Evolutionary conservation across 2,113 vertebrate species (phyloP).

Genomic region (Archilochus colubris): DNA sequence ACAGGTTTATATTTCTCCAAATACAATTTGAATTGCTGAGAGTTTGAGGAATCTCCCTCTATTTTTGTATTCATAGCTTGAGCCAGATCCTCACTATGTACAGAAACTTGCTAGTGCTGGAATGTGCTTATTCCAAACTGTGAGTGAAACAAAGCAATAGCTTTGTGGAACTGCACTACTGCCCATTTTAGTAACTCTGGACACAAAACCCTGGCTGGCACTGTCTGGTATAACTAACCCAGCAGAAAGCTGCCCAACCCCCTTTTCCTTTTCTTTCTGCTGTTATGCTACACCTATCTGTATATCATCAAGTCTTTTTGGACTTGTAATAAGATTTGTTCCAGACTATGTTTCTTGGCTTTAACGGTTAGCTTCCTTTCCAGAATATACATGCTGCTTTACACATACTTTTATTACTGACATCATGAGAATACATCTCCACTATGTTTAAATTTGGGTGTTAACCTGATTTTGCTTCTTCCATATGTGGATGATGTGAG

Average conservation of each 20-base stretch:
- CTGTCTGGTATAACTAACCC: neutral
- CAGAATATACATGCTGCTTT: slow-evolving; percentile 77
- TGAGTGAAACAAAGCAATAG: neutral
- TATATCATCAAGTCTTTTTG: slow-evolving; percentile 70
- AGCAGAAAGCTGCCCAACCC: neutral
- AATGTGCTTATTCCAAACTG: neutral
- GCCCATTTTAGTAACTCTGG: slow-evolving; percentile 20
- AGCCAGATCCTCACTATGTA: slow-evolving; percentile 11
- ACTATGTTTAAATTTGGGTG: slow-evolving; percentile 75
- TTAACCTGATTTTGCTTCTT: slow-evolving; percentile 69
- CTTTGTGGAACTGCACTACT: neutral
- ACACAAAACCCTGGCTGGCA: slow-evolving; percentile 43
- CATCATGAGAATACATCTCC: slow-evolving; percentile 78
- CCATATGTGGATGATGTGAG: slow-evolving; percentile 70
- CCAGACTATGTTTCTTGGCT: slow-evolving; percentile 82
- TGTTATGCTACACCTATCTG: slow-evolving; percentile 69
- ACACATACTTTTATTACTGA: slow-evolving; percentile 79
- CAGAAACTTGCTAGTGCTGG: slow-evolving; percentile 5
- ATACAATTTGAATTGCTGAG: slow-evolving; percentile 53
- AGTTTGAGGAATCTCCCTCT: slow-evolving; percentile 13
- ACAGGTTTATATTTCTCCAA: slow-evolving; percentile 36
- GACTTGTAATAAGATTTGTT: slow-evolving; percentile 75
- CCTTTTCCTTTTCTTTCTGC: neutral
- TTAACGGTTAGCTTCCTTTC: slow-evolving; percentile 72
- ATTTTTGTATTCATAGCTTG: neutral